Conservation (phyloP, 2,888 invertebrate species). For the Cynaeus angustus region DNA sequence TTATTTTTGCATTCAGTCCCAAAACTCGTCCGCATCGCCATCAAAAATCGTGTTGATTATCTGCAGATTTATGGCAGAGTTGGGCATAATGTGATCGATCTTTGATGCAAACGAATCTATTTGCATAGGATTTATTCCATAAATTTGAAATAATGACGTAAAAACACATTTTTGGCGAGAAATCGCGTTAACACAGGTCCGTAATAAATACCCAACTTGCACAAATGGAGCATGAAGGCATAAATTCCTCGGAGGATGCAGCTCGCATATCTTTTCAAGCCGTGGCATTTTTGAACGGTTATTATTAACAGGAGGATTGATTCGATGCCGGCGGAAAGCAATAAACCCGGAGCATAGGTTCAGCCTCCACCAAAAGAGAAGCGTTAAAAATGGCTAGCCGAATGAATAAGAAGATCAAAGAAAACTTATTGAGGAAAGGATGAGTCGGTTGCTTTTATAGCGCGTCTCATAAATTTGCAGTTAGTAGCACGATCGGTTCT, state of each 20-base stretch:
- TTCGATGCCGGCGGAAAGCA: constrained; percentile 45
- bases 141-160: constrained; percentile 12
- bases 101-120: constrained; percentile 23
- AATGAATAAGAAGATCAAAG: constrained; percentile 57
- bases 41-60: constrained; percentile 18
- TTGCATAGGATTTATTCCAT: constrained; percentile 28
- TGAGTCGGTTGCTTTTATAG: constrained; percentile 55
- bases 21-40: not conserved
- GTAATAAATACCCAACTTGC: constrained; percentile 25
- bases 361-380: constrained; percentile 39
- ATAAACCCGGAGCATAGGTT: constrained; percentile 51
- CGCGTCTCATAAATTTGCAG: constrained; percentile 52
- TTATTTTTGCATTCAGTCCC: no score
- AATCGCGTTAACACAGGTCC: constrained; percentile 33
- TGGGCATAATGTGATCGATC: constrained; percentile 21
- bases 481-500: constrained; percentile 48
- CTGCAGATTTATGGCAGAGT: constrained; percentile 18
- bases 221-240: constrained; percentile 26
- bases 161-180: constrained; percentile 21
- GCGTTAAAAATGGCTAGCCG: constrained; percentile 52
- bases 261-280: constrained; percentile 24
- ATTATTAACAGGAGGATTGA: constrained; percentile 48
- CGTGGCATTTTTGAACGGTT: constrained; percentile 33
- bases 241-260: constrained; percentile 29
- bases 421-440: constrained; percentile 54